phyloP scores from a whole-genome alignment of 1,140 invertebrate species.

The Drosophila ananassae region DNA sequence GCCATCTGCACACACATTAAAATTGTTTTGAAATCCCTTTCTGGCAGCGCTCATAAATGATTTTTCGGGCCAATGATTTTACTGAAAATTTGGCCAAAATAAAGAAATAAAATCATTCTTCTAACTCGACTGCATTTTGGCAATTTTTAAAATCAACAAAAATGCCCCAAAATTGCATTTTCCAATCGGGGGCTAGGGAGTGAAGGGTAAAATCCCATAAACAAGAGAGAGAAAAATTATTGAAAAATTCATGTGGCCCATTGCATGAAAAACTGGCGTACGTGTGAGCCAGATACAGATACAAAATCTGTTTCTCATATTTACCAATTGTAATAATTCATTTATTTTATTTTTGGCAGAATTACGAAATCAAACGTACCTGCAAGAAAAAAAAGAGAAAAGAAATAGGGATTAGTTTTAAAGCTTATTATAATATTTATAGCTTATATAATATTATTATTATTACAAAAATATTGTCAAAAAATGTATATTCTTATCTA shows the following conservation, averaged over 20 bases:
- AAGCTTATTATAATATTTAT: too few relatives aligned
- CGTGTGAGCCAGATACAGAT: not conserved
- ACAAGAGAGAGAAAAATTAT: constrained; percentile 37
- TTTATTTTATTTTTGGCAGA: constrained; percentile 40
- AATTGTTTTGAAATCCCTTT: constrained; percentile 21
- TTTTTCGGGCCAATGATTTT: constrained; percentile 16
- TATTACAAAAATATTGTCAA: too few relatives aligned
- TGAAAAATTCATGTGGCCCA: constrained; percentile 56
- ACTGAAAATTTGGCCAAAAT: constrained; percentile 2
- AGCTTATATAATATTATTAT: too few relatives aligned
- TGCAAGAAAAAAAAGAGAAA: constrained; percentile 35
- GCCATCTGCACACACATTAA: not conserved
- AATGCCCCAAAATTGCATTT: constrained; percentile 15
- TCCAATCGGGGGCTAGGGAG: not conserved
- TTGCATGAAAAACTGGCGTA: constrained; percentile 51
- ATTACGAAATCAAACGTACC: constrained; percentile 56
- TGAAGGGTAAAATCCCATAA: constrained; percentile 3
- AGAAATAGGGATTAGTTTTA: constrained; percentile 11
- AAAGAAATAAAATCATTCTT: constrained; percentile 10
- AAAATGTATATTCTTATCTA: too few relatives aligned
- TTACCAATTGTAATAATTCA: constrained; percentile 54
- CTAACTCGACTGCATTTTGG: constrained; percentile 23
- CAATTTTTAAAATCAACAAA: constrained; percentile 36
- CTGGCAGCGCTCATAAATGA: constrained; percentile 24
- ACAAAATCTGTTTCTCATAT: constrained; percentile 36